These are phyloP conservation scores for Corythornis cristatus DNA, from an alignment of 2,113 vertebrate genomes.

Conservation along the genomic window DNA sequence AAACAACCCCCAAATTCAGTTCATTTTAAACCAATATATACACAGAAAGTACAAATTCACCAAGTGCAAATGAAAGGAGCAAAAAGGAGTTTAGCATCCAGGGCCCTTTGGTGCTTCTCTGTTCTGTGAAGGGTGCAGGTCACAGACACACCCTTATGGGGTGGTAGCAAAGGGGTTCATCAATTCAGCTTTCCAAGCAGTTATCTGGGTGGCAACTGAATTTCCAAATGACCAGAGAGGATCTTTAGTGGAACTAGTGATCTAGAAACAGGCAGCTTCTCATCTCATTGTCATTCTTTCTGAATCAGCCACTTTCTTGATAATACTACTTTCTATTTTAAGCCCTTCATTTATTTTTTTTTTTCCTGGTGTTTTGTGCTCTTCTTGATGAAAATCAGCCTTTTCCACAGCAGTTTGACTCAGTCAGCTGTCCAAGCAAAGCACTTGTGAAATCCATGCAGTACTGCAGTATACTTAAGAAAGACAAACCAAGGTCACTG, in stretches of 20 bases:
- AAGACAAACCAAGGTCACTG: conserved; percentile 41
- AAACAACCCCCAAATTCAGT: not conserved
- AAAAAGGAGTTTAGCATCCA: not conserved
- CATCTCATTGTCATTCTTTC: conserved; percentile 6
- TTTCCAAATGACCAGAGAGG: not conserved
- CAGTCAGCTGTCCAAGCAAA: conserved; percentile 29
- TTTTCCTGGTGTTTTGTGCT: conserved; percentile 27
- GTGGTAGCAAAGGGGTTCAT: not conserved
- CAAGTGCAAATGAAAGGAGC: not conserved
- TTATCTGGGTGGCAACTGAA: not conserved
- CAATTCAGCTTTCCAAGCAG: not conserved
- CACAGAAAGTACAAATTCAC: not conserved
- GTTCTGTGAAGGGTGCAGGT: not conserved
- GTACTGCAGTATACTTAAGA: conserved; percentile 32
- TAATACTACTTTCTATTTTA: conserved; percentile 57
- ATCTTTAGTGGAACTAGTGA: conserved; percentile 1
- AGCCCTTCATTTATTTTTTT: not conserved
- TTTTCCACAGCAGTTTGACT: conserved; percentile 10
- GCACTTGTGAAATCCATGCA: not conserved
- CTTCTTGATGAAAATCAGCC: conserved; percentile 60
- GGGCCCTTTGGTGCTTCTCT: not conserved
- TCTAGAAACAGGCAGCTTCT: conserved; percentile 11
- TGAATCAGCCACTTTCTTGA: conserved; percentile 42
- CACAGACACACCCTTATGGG: not conserved
- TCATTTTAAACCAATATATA: not conserved